phyloP scores from a whole-genome alignment of 2,888 invertebrate species.

The Mesochorus sp. region DNA sequence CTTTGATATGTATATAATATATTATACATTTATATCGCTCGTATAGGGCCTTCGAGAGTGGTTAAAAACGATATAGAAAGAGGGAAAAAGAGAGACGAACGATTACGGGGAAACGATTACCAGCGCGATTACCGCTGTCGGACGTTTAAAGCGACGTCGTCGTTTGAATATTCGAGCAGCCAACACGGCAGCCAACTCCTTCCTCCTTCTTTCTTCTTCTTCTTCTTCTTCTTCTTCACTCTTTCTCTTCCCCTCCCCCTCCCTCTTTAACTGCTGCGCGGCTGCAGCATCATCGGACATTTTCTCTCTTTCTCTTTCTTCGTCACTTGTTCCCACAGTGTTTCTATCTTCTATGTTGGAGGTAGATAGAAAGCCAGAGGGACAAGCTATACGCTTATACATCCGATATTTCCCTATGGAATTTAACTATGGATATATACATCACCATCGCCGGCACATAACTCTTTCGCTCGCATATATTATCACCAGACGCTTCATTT shows the following conservation, averaged over 20 bases:
- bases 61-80: conserved; percentile 36
- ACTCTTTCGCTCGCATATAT: conserved; percentile 35
- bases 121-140: conserved; percentile 64
- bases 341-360: conserved; percentile 30
- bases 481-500: conserved; percentile 33
- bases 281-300: conserved; percentile 34
- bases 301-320: conserved; percentile 38
- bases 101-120: conserved; percentile 65
- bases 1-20: background rate
- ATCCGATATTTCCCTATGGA: background rate
- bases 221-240: background rate
- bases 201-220: background rate
- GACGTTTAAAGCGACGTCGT: conserved; percentile 65
- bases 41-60: conserved; percentile 8
- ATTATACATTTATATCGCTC: conserved; percentile 11
- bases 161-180: conserved; percentile 66
- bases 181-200: conserved; percentile 24
- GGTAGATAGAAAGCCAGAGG: too few species aligned
- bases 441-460: background rate
- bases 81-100: conserved; percentile 31
- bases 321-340: conserved; percentile 34
- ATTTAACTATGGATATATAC: background rate
- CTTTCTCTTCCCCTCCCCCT: background rate
- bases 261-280: background rate
- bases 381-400: background rate